Conservation (phyloP, 1,140 invertebrate genomes). For the Pachyrhynchus sulphureomaculatus region DNA sequence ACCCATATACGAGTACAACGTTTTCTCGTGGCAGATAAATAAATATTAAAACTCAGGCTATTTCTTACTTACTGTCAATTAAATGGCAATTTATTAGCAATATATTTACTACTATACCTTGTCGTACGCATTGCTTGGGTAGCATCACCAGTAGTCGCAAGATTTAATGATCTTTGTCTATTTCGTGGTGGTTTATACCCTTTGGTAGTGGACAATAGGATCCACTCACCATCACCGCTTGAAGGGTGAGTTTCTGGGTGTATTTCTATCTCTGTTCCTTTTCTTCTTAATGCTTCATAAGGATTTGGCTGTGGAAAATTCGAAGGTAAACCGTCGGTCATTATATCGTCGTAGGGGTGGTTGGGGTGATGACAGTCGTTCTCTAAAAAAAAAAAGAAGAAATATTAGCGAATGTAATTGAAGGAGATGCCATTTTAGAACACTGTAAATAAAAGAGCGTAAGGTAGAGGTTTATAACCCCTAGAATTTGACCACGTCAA, state of each 20-base stretch:
- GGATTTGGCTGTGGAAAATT: conserved; percentile 61
- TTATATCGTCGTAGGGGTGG: conserved; percentile 54
- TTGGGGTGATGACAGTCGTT: conserved; percentile 18
- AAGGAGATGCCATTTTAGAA: no score
- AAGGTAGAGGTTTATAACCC: no score
- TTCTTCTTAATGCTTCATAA: conserved; percentile 34
- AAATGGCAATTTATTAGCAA: no score
- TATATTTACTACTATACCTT: no score
- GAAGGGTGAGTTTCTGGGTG: conserved; percentile 59
- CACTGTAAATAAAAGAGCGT: no score
- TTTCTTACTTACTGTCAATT: no score
- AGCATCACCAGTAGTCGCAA: conserved; percentile 22
- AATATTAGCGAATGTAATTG: no score
- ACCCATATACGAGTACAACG: no score
- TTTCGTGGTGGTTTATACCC: conserved; percentile 61
- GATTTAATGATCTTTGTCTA: conserved; percentile 52
- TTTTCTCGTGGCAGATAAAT: no score
- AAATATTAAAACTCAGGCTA: no score
- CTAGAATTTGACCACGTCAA: no score
- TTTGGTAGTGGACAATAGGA: conserved; percentile 73
- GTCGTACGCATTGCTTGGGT: conserved; percentile 13
- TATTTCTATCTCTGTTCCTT: conserved; percentile 34
- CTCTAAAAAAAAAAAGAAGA: conserved; percentile 22
- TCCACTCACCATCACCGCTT: conserved; percentile 72
- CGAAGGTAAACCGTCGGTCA: conserved; percentile 66